These are phyloP conservation scores for Parasteatoda lunata DNA, from an alignment of 2,888 invertebrate species.

Conservation along the genomic window DNA sequence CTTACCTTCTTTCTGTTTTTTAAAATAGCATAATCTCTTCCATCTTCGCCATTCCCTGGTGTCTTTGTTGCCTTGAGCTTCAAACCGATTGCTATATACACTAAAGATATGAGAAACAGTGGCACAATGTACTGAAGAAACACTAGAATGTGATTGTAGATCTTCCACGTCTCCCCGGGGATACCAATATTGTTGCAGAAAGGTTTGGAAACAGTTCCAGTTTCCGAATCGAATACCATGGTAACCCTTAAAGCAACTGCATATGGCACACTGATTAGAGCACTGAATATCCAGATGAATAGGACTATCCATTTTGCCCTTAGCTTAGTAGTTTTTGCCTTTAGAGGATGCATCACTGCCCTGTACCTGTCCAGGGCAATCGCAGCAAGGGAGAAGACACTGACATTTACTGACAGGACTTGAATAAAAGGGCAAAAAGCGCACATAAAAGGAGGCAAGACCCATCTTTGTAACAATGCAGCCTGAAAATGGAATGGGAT, in stretches of 20 bases:
- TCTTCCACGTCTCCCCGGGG: constrained; percentile 70
- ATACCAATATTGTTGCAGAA: constrained; percentile 73
- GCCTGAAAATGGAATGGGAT: constrained; percentile 94
- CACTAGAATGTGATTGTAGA: constrained; percentile 74
- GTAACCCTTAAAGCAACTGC: constrained; percentile 80
- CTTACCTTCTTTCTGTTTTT: constrained; percentile 87
- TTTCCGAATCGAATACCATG: constrained; percentile 74
- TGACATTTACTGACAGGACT: constrained; percentile 87
- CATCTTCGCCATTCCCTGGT: constrained; percentile 86
- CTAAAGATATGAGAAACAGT: constrained; percentile 85
- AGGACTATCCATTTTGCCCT: constrained; percentile 84
- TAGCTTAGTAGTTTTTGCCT: constrained; percentile 82
- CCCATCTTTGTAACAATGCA: constrained; percentile 89
- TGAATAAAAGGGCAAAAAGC: constrained; percentile 88
- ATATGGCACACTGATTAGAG: constrained; percentile 79
- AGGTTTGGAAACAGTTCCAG: constrained; percentile 70
- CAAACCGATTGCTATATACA: constrained; percentile 86
- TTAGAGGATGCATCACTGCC: constrained; percentile 75
- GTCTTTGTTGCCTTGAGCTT: constrained; percentile 86
- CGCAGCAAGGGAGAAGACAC: constrained; percentile 89
- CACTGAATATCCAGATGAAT: constrained; percentile 83
- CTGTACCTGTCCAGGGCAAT: constrained; percentile 88
- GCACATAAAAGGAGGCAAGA: constrained; percentile 89
- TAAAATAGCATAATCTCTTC: constrained; percentile 85
- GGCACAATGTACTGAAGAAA: constrained; percentile 83